Percentiles rank a stretch among this genome's conserved stretches.
Evolutionary conservation across 2,797 vertebrate species (phyloP).

Genomic region (Pygocentrus nattereri): DNA sequence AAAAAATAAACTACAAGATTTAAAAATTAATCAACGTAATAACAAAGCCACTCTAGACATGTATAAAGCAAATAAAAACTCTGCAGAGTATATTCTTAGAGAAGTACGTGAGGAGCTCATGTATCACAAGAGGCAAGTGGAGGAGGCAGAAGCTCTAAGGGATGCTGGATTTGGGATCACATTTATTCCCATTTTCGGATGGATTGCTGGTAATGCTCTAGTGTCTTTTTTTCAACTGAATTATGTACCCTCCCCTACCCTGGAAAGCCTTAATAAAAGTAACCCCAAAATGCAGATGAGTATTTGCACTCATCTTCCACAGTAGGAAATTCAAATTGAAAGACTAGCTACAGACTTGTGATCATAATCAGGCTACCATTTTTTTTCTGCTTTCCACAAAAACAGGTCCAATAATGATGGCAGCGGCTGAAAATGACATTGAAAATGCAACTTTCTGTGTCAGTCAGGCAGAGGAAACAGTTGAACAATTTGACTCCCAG

Average conservation of each 20-base stretch:
- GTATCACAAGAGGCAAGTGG: neutral
- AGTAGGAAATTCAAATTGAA: no score
- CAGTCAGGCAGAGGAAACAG: neutral
- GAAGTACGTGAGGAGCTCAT: neutral
- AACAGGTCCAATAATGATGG: constrained; percentile 23
- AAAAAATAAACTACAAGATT: neutral
- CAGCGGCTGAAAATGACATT: neutral
- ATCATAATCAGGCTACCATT: no score
- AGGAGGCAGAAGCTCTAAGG: neutral
- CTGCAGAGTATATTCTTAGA: neutral
- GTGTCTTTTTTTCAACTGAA: no score
- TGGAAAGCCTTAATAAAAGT: no score
- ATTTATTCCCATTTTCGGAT: constrained; percentile 30
- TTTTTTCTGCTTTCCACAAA: neutral
- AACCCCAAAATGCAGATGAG: no score
- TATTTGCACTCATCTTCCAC: no score
- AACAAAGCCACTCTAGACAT: neutral
- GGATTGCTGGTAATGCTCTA: constrained; percentile 24
- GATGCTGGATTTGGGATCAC: constrained; percentile 14
- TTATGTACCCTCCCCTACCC: no score
- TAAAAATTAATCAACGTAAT: neutral
- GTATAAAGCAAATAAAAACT: neutral
- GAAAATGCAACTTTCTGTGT: neutral
- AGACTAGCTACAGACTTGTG: no score
- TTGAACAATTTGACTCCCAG: neutral